Evolutionary conservation across 64 coral and sea anemone genomes (phyloP).

Genomic region (Montipora cactus): DNA sequence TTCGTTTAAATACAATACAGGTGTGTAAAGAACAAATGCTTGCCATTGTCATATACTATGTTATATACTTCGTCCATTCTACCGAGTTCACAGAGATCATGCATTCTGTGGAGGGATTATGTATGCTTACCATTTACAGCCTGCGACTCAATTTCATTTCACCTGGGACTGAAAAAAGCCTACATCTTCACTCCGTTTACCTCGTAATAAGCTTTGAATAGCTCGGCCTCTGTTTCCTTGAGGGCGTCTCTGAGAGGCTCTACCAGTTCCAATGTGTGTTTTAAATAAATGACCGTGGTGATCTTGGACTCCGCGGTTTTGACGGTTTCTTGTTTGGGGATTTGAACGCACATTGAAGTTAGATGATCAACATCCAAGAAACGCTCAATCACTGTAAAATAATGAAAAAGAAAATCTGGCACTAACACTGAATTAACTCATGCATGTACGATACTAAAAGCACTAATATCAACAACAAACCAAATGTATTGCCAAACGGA

Average conservation of each 20-base stretch:
- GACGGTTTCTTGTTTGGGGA: constrained; percentile 94
- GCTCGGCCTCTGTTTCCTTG: constrained; percentile 68
- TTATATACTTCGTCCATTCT: no score
- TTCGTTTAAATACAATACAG: not conserved
- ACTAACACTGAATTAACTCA: not conserved
- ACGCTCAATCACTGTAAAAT: constrained; percentile 72
- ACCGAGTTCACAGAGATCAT: no score
- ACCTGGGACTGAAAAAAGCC: no score
- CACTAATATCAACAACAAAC: not conserved
- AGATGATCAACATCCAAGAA: constrained; percentile 98
- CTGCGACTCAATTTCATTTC: no score
- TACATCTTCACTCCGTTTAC: constrained; percentile 1
- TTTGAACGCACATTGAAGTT: constrained; percentile 95
- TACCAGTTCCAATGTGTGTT: constrained; percentile 96
- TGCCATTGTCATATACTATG: no score
- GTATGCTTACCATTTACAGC: no score
- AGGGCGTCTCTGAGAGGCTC: constrained; percentile 80
- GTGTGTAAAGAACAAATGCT: no score
- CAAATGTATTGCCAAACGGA: not conserved
- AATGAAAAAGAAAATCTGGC: not conserved
- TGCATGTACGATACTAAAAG: no score
- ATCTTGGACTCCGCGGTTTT: constrained; percentile 98
- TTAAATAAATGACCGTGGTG: constrained; percentile 90
- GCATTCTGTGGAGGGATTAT: no score
- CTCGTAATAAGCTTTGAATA: constrained; percentile 94